Base-by-base conservation (phyloP, 1,140 invertebrate genomes). In the Musca vetustissima region DNA sequence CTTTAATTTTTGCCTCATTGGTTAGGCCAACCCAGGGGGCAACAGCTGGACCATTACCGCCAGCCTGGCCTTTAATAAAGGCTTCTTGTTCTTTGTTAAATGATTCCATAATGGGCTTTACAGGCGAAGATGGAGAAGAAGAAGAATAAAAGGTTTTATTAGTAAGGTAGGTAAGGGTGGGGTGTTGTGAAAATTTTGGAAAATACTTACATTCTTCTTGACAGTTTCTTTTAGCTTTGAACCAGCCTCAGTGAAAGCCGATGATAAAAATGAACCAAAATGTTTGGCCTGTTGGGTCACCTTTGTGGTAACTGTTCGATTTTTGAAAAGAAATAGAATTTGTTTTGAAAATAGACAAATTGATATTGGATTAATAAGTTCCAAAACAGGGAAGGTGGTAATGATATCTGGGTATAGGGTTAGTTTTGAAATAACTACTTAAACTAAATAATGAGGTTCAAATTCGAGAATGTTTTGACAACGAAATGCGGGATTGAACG, bases 1-100 rank as follows among this genome's bases (percentile, higher is more conserved):
- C 91, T 84, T 97, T 97, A 52, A 99, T 89, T 66, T 88, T 89
- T 43, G 93, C 91, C 82, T 96, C 94, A 80, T 97, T 94, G 66
- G 90, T 87, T 72, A 94, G 89, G 8, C 95, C 95, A 36, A 94
- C 87, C 97, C 97, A 99, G 1, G 96, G 96, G 13, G 95, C 90
- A 25, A 93, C 89, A 15, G 93, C 90, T 49, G 93, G 91, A 61
- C 90, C 89, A 32, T 88, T 88, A 66, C 87, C 87, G 74, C 90
- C 88, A 19, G 57, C 57, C 86, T 98, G 91, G 64, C 90, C 90
- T 77, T 94, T 93, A 71, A 97, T 90, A 84, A 98, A 98, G 61
- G 93, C 93, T 75, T 97, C 95, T 84, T 98, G 96, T 83, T 98
- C 96, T 83, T 95, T 95, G 83, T 95, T 96, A 83, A 99, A 95